These are phyloP conservation scores for Hapalemur alaotrensis DNA, from an alignment of 2,797 vertebrate species.

Conservation along the genomic window DNA sequence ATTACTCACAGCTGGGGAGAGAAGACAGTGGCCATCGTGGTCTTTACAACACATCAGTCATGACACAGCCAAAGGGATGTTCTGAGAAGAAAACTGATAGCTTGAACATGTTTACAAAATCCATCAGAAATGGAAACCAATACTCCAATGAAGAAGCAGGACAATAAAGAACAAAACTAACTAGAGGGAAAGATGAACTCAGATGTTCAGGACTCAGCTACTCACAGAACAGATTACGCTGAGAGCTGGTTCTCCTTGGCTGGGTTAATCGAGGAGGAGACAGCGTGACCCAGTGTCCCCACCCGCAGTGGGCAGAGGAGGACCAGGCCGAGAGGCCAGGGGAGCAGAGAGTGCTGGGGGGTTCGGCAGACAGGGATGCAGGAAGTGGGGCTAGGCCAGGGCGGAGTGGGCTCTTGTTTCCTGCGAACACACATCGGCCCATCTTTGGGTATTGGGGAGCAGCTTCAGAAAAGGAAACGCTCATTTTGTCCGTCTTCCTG, in stretches of 20 bases:
- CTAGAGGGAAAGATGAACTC: neutral
- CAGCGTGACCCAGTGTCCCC: too few relatives aligned
- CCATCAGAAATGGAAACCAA: neutral
- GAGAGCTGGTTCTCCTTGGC: neutral
- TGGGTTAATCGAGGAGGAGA: neutral
- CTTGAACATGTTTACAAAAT: neutral
- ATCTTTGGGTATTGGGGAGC: too few relatives aligned
- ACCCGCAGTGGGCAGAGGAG: too few relatives aligned
- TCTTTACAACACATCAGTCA: too few relatives aligned
- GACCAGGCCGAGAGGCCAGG: neutral
- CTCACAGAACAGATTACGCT: rapidly evolving
- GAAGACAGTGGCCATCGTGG: rapidly evolving
- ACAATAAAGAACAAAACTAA: neutral
- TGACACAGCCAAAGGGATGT: neutral
- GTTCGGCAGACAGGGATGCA: neutral
- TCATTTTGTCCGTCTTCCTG: neutral
- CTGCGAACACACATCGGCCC: neutral
- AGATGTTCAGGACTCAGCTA: rapidly evolving
- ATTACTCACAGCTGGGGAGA: too few relatives aligned
- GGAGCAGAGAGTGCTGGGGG: neutral
- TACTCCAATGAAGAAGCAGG: neutral
- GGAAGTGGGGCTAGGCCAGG: neutral
- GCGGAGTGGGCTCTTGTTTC: too few relatives aligned
- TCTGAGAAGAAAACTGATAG: neutral
- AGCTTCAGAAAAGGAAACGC: neutral